Base-by-base conservation (phyloP, 1,140 invertebrate species). In the Pseudoatta argentina region DNA sequence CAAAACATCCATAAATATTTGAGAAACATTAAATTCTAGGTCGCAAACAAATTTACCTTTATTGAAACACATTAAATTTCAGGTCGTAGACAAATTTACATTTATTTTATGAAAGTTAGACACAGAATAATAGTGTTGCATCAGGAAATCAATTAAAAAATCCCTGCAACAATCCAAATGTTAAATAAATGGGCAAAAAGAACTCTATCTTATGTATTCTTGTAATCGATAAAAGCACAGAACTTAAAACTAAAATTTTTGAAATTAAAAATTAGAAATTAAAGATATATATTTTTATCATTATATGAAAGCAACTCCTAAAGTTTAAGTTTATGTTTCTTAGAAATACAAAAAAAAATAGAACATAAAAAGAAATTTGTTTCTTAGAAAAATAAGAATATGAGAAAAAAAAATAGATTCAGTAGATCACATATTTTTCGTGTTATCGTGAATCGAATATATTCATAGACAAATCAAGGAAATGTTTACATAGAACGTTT, bases 401-500 rank as follows among this genome's bases (percentile, higher is more conserved):
- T 2, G 16, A 76, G 24, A 48, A 77, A 12, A 48, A 21, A 8
- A 86, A 59, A 67, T n/a, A 59, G 53, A 21, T 73, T 61, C 57
- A 48, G 1, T 59, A 18, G 14, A 10, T 59, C 21, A 8, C 21
- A 14, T 3, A 24, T 3, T 18, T 39, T 34, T n/a, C 44, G n/a
- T 27, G 67, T 73, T 82, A 72, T 48, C 39, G 53, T 73, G 21
- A 61, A 83, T 75, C 55, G 8, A 73, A 51, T 72, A 61, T 30
- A 8, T 51, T 61, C 27, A 18, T 39, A 30, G 44, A 72, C 18
- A 34, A 27, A 24, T 69, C 64, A n/a, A 14, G 18, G 24, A 48
- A 73, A 82, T 34, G 55, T 5, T 72, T 21, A 30, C 34, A 4
- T 71, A 14, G 14, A 75, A 72, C n/a, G 14, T 55, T 81, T 57